Percentiles rank a stretch among this genome's conserved stretches.
Evolutionary conservation across 2,113 vertebrate species (phyloP).

Genomic region (Chamaetylas fuelleborni): DNA sequence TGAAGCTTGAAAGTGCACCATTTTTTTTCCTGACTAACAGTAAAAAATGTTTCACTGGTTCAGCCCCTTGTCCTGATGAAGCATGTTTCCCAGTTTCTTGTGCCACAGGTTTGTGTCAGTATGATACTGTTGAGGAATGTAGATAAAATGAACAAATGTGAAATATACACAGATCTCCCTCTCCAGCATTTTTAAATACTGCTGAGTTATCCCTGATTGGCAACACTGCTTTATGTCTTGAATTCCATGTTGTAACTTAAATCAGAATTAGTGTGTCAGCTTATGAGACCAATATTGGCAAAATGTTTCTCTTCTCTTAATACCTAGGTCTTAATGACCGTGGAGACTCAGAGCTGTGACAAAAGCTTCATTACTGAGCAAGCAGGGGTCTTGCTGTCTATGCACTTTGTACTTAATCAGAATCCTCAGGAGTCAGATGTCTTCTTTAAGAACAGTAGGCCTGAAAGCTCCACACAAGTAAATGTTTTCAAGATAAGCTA

Average conservation of each 20-base stretch:
- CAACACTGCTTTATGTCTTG: background rate
- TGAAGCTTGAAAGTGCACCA: background rate
- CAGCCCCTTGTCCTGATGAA: background rate
- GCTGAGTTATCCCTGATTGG: background rate
- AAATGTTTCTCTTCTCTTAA: background rate
- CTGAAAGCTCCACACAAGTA: background rate
- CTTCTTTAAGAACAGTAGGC: background rate
- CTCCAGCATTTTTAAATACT: background rate
- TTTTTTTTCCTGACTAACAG: background rate
- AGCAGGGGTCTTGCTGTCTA: background rate
- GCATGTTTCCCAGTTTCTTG: background rate
- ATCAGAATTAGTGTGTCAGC: background rate
- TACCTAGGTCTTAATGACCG: background rate
- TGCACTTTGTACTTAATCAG: background rate
- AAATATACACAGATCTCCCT: background rate
- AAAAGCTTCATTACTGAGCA: background rate
- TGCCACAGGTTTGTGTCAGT: background rate
- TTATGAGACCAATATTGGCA: background rate
- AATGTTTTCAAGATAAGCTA: background rate
- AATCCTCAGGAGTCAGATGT: background rate
- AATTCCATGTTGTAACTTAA: background rate
- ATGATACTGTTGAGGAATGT: background rate
- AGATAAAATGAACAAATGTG: background rate
- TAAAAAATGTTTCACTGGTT: background rate
- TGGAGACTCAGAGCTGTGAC: background rate